These are phyloP conservation scores for Lerema accius DNA, from an alignment of 1,140 invertebrate genomes.

Conservation along the genomic window DNA sequence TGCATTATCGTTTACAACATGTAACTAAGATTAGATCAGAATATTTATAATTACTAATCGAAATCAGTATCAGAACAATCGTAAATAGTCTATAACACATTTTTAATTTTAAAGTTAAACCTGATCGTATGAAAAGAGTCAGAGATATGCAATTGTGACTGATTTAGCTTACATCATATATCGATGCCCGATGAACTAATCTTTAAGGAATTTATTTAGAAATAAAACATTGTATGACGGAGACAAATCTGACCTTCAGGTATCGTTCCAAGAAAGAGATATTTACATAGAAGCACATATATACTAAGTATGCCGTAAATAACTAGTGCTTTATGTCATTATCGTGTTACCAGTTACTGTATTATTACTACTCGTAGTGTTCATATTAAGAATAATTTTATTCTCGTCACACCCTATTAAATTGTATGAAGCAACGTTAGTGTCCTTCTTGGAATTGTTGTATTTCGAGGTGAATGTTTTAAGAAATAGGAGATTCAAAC, in stretches of 20 bases:
- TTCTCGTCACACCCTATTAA: slow-evolving; percentile 20
- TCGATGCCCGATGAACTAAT: slow-evolving; percentile 63
- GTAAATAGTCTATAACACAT: too few species aligned
- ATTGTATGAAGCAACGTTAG: not conserved
- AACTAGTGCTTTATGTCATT: slow-evolving; percentile 27
- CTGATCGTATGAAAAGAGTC: too few species aligned
- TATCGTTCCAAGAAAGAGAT: slow-evolving; percentile 42
- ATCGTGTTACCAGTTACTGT: slow-evolving; percentile 29
- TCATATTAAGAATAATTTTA: slow-evolving; percentile 18
- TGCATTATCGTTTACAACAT: too few species aligned
- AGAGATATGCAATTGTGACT: too few species aligned
- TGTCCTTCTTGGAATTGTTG: slow-evolving; percentile 13
- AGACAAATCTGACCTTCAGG: slow-evolving; percentile 55
- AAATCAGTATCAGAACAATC: too few species aligned
- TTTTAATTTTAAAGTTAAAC: too few species aligned
- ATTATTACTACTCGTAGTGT: slow-evolving; percentile 14
- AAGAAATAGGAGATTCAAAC: not conserved
- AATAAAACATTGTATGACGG: slow-evolving; percentile 49
- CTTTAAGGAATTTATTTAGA: slow-evolving; percentile 56
- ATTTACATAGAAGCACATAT: slow-evolving; percentile 23
- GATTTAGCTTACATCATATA: too few species aligned
- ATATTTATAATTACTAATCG: too few species aligned
- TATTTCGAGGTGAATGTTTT: slow-evolving; percentile 7
- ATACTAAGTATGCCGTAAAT: slow-evolving; percentile 22
- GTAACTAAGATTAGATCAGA: too few species aligned